A percentile compares a stretch with the other conserved stretches of the same genome.
Conservation (phyloP, 1,140 invertebrate genomes). For the Octopus sinensis region DNA sequence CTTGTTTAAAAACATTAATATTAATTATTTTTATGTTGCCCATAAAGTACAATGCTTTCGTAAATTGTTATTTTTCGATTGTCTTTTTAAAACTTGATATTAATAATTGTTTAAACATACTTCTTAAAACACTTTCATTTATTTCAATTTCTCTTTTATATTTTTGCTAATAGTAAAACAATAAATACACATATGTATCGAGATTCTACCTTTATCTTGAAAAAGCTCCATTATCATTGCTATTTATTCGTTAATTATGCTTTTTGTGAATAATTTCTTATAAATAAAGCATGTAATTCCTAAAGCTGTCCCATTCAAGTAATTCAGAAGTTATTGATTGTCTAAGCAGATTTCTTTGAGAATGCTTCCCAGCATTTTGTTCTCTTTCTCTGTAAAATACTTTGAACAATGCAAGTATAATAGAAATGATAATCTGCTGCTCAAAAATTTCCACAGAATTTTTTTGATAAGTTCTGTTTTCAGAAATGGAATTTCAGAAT, state of each 20-base stretch:
- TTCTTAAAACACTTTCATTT: slow-evolving; percentile 1
- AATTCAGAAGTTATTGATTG: neutral
- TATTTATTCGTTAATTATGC: neutral
- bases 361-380: neutral
- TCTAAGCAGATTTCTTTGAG: neutral
- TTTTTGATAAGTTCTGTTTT: neutral
- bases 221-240: neutral
- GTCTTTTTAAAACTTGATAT: neutral
- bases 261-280: neutral
- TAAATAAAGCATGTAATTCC: neutral
- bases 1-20: neutral
- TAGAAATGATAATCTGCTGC: no score
- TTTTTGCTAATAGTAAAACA: neutral
- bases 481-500: neutral
- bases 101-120: slow-evolving; percentile 1
- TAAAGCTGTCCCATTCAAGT: slow-evolving; percentile 5
- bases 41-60: neutral
- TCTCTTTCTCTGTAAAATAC: neutral
- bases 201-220: neutral
- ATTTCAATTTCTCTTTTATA: slow-evolving; percentile 8
- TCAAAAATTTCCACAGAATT: neutral
- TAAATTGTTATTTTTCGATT: neutral
- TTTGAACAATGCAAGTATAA: no score
- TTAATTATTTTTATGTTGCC: neutral
- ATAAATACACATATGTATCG: neutral